These are phyloP conservation scores for Philotrypesis tridentata DNA, from an alignment of 1,140 invertebrate species.

Conservation along the genomic window DNA sequence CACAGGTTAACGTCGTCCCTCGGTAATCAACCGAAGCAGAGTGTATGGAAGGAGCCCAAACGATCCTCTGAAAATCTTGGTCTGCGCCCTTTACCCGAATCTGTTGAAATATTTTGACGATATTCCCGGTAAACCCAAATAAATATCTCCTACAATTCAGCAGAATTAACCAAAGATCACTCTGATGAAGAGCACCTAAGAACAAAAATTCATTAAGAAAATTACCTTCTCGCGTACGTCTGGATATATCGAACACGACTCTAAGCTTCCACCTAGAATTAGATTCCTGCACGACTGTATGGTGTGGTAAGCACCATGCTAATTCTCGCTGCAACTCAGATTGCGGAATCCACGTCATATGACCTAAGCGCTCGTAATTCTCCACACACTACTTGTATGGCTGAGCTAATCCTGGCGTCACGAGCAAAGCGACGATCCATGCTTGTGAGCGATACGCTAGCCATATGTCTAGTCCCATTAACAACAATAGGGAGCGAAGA, in stretches of 20 bases:
- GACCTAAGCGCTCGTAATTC: constrained; percentile 52
- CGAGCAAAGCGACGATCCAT: constrained; percentile 43
- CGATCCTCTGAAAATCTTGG: constrained; percentile 24
- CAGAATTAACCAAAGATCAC: constrained; percentile 25
- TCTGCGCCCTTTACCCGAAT: neutral
- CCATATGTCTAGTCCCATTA: constrained; percentile 1
- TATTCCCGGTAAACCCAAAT: constrained; percentile 40
- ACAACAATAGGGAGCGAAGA: neutral
- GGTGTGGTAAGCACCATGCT: constrained; percentile 50
- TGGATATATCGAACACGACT: constrained; percentile 51
- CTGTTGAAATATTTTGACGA: constrained; percentile 56
- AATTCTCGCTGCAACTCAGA: neutral
- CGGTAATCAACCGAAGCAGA: neutral
- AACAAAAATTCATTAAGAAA: constrained; percentile 37
- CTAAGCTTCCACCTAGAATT: constrained; percentile 33
- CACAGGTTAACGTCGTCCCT: constrained; percentile 7
- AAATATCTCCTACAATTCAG: constrained; percentile 19
- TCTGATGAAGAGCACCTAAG: constrained; percentile 6
- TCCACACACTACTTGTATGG: constrained; percentile 55
- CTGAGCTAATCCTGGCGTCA: constrained; percentile 43
- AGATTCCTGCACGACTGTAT: constrained; percentile 38
- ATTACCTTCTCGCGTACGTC: neutral
- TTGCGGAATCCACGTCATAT: constrained; percentile 50
- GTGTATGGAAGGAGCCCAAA: neutral
- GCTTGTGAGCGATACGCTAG: neutral